A percentile compares a stretch with the other conserved stretches of the same genome.
phyloP scores from a whole-genome alignment of 2,888 invertebrate genomes.

The Noctua fimbriata region DNA sequence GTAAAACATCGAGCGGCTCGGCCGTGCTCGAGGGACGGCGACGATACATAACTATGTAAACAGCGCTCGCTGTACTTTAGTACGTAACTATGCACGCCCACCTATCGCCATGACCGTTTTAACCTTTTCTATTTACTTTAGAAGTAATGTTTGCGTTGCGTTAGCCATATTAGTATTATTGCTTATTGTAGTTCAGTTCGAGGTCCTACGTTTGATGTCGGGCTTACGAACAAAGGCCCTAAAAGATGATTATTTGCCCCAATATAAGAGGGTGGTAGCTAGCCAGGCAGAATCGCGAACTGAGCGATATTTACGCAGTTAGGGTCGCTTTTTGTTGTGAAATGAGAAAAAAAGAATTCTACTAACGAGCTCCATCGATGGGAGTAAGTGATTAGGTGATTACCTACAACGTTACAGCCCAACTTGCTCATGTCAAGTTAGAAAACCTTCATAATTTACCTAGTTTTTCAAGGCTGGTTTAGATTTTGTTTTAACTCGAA shows the following conservation, averaged over 20 bases:
- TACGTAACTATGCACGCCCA: slow-evolving; percentile 32
- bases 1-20: slow-evolving; percentile 57
- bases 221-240: slow-evolving; percentile 56
- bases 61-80: slow-evolving; percentile 15
- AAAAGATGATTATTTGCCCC: slow-evolving; percentile 60
- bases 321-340: not conserved
- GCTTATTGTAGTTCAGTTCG: slow-evolving; percentile 24
- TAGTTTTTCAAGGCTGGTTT: not conserved
- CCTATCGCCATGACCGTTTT: slow-evolving; percentile 61
- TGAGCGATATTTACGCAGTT: slow-evolving; percentile 37
- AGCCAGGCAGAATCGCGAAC: slow-evolving; percentile 55
- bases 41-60: slow-evolving; percentile 54
- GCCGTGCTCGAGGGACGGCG: slow-evolving; percentile 51
- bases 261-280: slow-evolving; percentile 56
- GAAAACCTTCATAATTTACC: not conserved
- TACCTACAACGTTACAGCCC: not conserved
- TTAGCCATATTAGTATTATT: slow-evolving; percentile 31
- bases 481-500: not conserved
- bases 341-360: slow-evolving; percentile 6
- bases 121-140: slow-evolving; percentile 65
- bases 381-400: not conserved
- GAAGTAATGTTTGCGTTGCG: slow-evolving; percentile 39
- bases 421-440: not conserved
- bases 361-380: not conserved
- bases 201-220: slow-evolving; percentile 44